Percentiles rank a stretch among this genome's conserved stretches.
Conservation (phyloP, 1,140 invertebrate species). For the Elymnias hypermnestra region DNA sequence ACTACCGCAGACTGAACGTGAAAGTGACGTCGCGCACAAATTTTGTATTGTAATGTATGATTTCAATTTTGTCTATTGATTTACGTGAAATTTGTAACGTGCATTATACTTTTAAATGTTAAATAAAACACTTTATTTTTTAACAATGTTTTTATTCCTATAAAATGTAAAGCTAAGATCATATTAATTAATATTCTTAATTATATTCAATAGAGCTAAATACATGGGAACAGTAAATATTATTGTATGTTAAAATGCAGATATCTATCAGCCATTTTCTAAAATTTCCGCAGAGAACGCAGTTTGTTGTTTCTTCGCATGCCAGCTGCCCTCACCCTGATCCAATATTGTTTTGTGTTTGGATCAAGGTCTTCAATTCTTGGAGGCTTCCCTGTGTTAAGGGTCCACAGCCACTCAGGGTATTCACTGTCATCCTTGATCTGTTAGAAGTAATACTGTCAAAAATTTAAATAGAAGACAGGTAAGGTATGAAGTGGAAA, state of each 20-base stretch:
- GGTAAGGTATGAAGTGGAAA: too few relatives aligned
- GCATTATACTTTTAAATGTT: background rate
- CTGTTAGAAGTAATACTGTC: constrained; percentile 47
- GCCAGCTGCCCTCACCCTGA: constrained; percentile 78
- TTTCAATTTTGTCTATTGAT: background rate
- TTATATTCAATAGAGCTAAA: too few relatives aligned
- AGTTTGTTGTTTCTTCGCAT: constrained; percentile 80
- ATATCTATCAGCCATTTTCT: background rate
- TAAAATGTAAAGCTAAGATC: background rate
- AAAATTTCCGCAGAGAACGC: constrained; percentile 71
- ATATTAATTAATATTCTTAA: too few relatives aligned
- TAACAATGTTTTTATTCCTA: background rate
- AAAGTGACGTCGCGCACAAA: too few relatives aligned
- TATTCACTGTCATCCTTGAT: constrained; percentile 92
- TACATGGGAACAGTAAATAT: too few relatives aligned
- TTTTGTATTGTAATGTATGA: too few relatives aligned
- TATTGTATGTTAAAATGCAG: background rate
- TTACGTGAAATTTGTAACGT: background rate
- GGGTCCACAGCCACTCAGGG: constrained; percentile 93
- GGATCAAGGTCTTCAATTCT: constrained; percentile 87
- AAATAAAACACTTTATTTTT: background rate
- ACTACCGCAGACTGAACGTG: too few relatives aligned
- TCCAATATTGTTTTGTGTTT: constrained; percentile 89
- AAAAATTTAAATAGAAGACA: too few relatives aligned
- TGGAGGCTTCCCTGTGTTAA: constrained; percentile 79